phyloP scores from a whole-genome alignment of 2,888 invertebrate species.

The Drosophila maculinotata region DNA sequence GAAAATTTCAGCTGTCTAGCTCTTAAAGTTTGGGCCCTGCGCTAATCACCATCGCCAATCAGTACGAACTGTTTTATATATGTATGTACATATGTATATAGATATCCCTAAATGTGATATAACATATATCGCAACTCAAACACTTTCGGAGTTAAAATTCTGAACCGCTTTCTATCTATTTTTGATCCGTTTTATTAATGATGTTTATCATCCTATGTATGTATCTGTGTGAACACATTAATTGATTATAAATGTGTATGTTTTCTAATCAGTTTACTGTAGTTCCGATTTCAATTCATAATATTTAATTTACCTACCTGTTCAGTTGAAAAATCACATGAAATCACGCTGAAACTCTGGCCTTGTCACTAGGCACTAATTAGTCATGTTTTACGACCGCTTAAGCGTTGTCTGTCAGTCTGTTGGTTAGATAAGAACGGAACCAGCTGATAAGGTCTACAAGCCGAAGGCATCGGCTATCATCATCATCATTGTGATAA shows the following conservation, averaged over 20 bases:
- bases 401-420: conserved; percentile 32
- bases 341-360: conserved; percentile 11
- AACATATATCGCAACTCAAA: too few species aligned
- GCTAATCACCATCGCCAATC: too few species aligned
- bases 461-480: background rate
- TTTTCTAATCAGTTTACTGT: background rate
- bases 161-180: too few species aligned
- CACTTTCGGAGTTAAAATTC: too few species aligned
- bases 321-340: background rate
- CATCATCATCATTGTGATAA: background rate
- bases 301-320: background rate
- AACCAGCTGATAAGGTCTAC: conserved; percentile 27
- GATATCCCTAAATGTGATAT: too few species aligned
- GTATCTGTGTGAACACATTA: too few species aligned
- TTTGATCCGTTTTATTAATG: too few species aligned
- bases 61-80: too few species aligned
- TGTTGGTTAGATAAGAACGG: conserved; percentile 36
- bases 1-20: too few species aligned
- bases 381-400: conserved; percentile 51
- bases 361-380: conserved; percentile 46
- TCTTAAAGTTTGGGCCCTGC: too few species aligned
- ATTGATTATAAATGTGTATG: background rate
- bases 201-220: too few species aligned
- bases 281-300: background rate
- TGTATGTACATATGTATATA: too few species aligned